Percentiles rank a stretch among this genome's conserved stretches.
Evolutionary conservation across 2,113 vertebrate genomes (phyloP).

Genomic region (Brachyhypopomus gauderio): DNA sequence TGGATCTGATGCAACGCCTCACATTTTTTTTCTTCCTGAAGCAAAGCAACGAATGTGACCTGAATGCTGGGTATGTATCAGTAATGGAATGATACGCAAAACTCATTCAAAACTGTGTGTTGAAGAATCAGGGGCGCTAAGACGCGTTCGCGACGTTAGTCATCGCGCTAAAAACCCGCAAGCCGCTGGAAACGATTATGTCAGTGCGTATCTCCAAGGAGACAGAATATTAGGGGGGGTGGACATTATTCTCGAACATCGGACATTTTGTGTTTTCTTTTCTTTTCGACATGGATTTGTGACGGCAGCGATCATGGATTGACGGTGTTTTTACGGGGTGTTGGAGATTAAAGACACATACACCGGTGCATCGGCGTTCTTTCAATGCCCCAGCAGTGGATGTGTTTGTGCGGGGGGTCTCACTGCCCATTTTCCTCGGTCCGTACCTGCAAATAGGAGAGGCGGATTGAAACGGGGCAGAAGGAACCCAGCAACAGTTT

Average conservation of each 20-base stretch:
- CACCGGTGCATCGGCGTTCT: slow-evolving; percentile 61
- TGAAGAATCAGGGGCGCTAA: slow-evolving; percentile 55
- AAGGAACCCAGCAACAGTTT: slow-evolving; percentile 41
- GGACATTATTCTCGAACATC: slow-evolving; percentile 41
- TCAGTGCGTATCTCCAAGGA: slow-evolving; percentile 60
- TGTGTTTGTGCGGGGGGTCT: slow-evolving; percentile 63
- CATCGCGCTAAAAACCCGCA: slow-evolving; percentile 63
- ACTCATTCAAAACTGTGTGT: slow-evolving; percentile 72
- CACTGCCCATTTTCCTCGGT: slow-evolving; percentile 65
- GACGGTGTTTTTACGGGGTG: slow-evolving; percentile 59
- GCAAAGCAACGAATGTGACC: slow-evolving; percentile 73
- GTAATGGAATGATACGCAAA: slow-evolving; percentile 73
- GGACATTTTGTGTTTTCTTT: slow-evolving; percentile 63
- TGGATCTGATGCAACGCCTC: slow-evolving; percentile 71
- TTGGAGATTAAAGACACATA: slow-evolving; percentile 64
- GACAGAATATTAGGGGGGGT: slow-evolving; percentile 63
- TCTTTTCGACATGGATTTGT: slow-evolving; percentile 58
- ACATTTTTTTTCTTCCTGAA: slow-evolving; percentile 63
- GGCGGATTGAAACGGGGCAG: slow-evolving; percentile 57
- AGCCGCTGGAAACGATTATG: slow-evolving; percentile 52
- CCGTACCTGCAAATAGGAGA: slow-evolving; percentile 68
- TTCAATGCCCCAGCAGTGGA: slow-evolving; percentile 63
- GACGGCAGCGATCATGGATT: slow-evolving; percentile 67
- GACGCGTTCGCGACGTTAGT: slow-evolving; percentile 51
- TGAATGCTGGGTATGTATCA: slow-evolving; percentile 74